phyloP scores from a whole-genome alignment of 1,140 invertebrate genomes.

The Anoplolepis gracilipes region DNA sequence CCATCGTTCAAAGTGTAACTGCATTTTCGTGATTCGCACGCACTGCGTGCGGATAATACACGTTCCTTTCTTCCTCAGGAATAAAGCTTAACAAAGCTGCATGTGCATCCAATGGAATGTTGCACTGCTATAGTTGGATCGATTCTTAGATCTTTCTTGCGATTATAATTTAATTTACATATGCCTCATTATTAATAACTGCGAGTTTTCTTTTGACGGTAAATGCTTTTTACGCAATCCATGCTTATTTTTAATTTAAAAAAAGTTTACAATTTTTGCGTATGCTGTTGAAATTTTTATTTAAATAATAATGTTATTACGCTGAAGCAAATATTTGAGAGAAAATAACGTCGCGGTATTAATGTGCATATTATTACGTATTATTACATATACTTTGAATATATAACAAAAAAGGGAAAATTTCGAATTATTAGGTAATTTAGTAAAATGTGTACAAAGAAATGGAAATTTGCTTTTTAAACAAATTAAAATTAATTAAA shows the following conservation, averaged over 20 bases:
- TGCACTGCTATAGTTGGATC: background rate
- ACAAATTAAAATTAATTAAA: background rate
- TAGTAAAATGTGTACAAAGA: background rate
- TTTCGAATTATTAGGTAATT: background rate
- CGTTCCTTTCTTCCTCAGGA: background rate
- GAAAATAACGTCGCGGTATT: background rate
- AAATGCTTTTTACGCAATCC: conserved; percentile 4
- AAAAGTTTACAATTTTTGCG: conserved; percentile 4
- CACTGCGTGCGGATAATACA: too few relatives aligned
- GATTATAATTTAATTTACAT: background rate
- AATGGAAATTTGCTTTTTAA: background rate
- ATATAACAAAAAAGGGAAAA: background rate
- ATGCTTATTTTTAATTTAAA: conserved; percentile 14
- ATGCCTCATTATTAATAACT: background rate
- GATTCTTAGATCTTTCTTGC: background rate
- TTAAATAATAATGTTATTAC: background rate
- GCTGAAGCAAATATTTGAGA: background rate
- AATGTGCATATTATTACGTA: too few relatives aligned
- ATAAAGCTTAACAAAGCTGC: conserved; percentile 8
- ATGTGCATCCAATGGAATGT: conserved; percentile 24
- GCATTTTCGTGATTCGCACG: background rate
- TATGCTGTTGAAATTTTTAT: background rate
- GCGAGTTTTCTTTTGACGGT: background rate
- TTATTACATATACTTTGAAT: too few relatives aligned
- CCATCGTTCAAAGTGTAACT: background rate